A percentile compares a stretch with the other conserved stretches of the same genome.
These are phyloP conservation scores for Oligia latruncula DNA, from an alignment of 2,888 invertebrate species.

Conservation along the genomic window DNA sequence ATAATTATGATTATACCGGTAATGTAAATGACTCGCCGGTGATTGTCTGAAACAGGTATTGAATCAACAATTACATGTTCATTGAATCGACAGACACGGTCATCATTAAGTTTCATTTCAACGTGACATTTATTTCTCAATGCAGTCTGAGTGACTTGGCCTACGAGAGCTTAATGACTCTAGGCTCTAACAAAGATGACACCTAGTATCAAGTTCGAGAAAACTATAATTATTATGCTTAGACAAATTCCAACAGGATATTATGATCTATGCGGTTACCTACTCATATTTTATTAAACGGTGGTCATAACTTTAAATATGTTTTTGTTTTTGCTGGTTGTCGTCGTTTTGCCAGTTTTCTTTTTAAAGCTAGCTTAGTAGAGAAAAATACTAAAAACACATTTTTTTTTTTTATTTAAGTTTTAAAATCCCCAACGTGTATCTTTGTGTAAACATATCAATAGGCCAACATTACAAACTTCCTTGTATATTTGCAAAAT, in stretches of 20 bases:
- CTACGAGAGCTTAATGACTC: constrained; percentile 16
- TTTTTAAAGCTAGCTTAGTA: neutral
- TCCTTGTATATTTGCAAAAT: constrained; percentile 24
- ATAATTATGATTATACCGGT: constrained; percentile 32
- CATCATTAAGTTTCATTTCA: constrained; percentile 20
- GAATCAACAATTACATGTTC: constrained; percentile 31
- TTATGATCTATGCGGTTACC: neutral
- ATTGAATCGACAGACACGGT: constrained; percentile 30
- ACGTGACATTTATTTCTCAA: constrained; percentile 9
- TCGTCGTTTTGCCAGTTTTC: neutral
- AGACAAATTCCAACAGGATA: neutral
- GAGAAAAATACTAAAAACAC: neutral
- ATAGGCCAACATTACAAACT: constrained; percentile 12
- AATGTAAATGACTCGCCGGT: constrained; percentile 37
- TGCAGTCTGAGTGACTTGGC: neutral
- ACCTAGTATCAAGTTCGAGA: constrained; percentile 2
- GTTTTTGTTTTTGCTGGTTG: neutral
- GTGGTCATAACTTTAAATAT: neutral
- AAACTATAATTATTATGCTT: constrained; percentile 1
- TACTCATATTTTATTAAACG: neutral
- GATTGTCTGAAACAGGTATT: constrained; percentile 36
- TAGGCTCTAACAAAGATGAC: neutral
- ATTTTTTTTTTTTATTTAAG: neutral
- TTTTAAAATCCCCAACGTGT: neutral
- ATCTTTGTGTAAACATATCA: constrained; percentile 20